Evolutionary conservation across 2,888 invertebrate species (phyloP).

Genomic region (Itoplectis maculator): DNA sequence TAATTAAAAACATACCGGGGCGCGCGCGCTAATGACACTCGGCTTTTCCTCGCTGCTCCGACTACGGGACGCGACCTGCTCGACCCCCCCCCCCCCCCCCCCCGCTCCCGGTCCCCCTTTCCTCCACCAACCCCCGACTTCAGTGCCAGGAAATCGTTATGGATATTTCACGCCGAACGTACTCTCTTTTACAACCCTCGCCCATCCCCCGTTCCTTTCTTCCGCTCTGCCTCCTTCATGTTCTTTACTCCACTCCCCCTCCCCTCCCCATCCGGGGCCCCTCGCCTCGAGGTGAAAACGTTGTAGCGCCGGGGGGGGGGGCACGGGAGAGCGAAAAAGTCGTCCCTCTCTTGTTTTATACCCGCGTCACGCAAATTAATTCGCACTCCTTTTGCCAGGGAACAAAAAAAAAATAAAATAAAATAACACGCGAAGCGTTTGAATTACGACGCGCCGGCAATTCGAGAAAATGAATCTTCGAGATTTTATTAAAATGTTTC

Average conservation of each 20-base stretch:
- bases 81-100: not conserved
- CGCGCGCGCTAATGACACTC: constrained; percentile 71
- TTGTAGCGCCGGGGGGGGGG: constrained; percentile 11
- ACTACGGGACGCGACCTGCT: constrained; percentile 34
- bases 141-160: constrained; percentile 63
- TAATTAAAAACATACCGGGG: constrained; percentile 78
- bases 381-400: constrained; percentile 31
- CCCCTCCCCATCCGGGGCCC: too few species aligned
- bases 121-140: too few species aligned
- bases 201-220: constrained; percentile 8
- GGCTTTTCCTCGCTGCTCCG: constrained; percentile 55
- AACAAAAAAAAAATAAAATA: constrained; percentile 22
- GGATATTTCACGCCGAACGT: constrained; percentile 59
- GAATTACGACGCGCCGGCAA: not conserved
- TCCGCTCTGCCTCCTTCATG: not conserved
- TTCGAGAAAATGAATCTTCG: not conserved
- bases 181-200: constrained; percentile 37
- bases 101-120: too few species aligned
- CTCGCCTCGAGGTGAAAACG: constrained; percentile 4
- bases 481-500: not conserved
- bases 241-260: not conserved
- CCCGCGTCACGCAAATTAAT: constrained; percentile 52
- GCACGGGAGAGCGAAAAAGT: not conserved
- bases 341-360: constrained; percentile 54
- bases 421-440: not conserved